phyloP scores from a whole-genome alignment of 2,113 vertebrate genomes.

The Papio anubis region DNA sequence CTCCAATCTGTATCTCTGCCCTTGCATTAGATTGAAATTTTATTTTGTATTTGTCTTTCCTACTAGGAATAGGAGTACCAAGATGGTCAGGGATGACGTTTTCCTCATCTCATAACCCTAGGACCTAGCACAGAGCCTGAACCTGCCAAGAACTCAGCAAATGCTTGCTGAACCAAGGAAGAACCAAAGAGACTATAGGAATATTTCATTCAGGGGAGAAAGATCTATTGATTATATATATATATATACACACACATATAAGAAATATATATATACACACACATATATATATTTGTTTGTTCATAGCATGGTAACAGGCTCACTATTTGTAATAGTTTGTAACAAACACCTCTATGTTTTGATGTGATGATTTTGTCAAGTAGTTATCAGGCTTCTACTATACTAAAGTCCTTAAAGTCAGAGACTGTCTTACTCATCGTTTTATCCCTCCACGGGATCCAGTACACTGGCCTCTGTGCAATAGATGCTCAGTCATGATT shows the following conservation, averaged over 20 bases:
- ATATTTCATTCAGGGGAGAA: background rate
- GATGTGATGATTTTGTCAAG: background rate
- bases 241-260: background rate
- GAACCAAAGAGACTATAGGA: background rate
- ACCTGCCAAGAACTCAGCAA: background rate
- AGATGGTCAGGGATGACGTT: background rate
- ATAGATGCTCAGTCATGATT: background rate
- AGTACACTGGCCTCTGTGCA: background rate
- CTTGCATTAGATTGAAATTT: background rate
- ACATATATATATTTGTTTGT: background rate
- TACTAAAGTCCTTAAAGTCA: background rate
- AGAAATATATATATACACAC: background rate
- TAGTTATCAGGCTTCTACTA: background rate
- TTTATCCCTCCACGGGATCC: background rate
- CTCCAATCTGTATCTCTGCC: background rate
- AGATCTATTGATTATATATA: background rate
- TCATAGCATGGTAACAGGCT: background rate
- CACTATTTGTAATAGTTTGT: background rate
- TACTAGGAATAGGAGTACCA: background rate
- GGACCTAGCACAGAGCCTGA: background rate
- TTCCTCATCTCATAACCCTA: background rate
- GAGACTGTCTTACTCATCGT: background rate
- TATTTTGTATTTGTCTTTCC: background rate
- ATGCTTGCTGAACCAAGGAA: background rate
- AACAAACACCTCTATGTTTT: background rate